phyloP scores from a whole-genome alignment of 35 echinoderm and acorn worm genomes.

The Lytechinus pictus region DNA sequence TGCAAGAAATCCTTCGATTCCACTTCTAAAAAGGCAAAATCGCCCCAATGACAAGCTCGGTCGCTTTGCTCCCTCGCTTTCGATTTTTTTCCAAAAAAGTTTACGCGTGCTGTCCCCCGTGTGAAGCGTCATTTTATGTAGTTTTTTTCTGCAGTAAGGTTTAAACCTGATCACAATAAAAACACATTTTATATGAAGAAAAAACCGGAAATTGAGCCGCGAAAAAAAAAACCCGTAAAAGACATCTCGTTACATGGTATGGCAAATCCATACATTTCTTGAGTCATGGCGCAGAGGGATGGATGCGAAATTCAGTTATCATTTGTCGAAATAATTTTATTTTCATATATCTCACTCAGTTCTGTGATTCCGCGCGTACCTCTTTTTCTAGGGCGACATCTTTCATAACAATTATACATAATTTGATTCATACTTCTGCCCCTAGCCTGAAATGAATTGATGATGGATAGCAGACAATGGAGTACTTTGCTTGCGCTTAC shows the following conservation, averaged over 20 bases:
- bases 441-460: background rate
- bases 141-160: too few species aligned
- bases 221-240: background rate
- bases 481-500: background rate
- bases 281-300: background rate
- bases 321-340: background rate
- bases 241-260: background rate
- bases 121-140: too few species aligned
- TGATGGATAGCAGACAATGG: background rate
- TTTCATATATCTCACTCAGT: background rate
- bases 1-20: too few species aligned
- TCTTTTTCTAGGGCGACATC: background rate
- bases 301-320: background rate
- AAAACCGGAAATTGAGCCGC: too few species aligned
- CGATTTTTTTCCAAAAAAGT: too few species aligned
- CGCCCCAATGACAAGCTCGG: too few species aligned
- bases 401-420: background rate
- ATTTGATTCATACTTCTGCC: conserved; percentile 13
- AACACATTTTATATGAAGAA: too few species aligned
- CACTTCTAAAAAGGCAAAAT: too few species aligned
- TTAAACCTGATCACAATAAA: too few species aligned
- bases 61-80: too few species aligned
- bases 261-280: background rate
- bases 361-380: background rate
- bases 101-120: too few species aligned